Evolutionary conservation across 2,888 invertebrate species (phyloP).

Genomic region (Agonopterix arenella): DNA sequence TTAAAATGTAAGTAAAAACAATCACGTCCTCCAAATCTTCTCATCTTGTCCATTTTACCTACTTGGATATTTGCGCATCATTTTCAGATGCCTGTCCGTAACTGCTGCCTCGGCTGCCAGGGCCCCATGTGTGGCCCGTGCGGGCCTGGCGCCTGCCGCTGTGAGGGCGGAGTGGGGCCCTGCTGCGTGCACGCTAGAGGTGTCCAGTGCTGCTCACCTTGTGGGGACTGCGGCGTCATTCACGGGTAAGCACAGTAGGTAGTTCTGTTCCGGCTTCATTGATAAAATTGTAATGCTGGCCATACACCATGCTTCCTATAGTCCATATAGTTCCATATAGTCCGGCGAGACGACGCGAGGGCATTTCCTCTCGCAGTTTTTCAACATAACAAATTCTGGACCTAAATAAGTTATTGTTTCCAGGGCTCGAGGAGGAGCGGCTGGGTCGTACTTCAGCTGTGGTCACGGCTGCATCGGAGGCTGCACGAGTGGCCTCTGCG

Average conservation of each 20-base stretch:
- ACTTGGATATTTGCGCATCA: background rate
- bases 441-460: constrained; percentile 20
- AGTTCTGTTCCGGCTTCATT: too few relatives aligned
- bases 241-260: constrained; percentile 18
- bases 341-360: too few relatives aligned
- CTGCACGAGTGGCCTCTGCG: constrained; percentile 40
- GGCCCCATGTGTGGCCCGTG: constrained; percentile 8
- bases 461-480: constrained; percentile 63
- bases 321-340: too few relatives aligned
- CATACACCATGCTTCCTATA: too few relatives aligned
- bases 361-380: too few relatives aligned
- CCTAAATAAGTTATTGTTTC: background rate
- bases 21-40: background rate
- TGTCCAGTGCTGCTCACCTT: constrained; percentile 20
- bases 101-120: background rate
- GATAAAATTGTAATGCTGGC: too few relatives aligned
- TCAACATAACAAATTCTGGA: too few relatives aligned
- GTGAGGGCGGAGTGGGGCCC: constrained; percentile 15
- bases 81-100: background rate
- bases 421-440: constrained; percentile 1
- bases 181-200: constrained; percentile 18
- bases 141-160: constrained; percentile 16
- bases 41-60: background rate
- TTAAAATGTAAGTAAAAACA: background rate
- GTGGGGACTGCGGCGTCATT: constrained; percentile 22